Evolutionary conservation across 2,797 vertebrate genomes (phyloP).

Genomic region (Lacerta bilineata): DNA sequence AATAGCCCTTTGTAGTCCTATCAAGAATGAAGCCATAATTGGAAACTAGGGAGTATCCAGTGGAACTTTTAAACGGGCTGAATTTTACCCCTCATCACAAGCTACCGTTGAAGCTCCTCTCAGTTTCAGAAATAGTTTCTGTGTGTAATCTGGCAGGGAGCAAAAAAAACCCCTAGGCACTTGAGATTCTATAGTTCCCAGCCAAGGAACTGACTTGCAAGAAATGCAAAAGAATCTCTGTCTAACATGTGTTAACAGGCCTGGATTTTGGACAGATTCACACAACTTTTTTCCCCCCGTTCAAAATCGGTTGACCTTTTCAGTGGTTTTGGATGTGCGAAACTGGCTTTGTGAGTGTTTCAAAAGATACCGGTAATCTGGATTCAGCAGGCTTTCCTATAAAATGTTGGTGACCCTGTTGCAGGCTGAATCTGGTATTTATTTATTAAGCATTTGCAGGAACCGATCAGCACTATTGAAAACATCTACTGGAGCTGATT

Average conservation of each 20-base stretch:
- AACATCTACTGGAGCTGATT: not conserved
- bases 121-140: not conserved
- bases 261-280: not conserved
- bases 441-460: not conserved
- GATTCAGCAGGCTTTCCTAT: not conserved
- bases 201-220: not conserved
- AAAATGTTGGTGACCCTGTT: not conserved
- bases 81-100: not conserved
- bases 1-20: not conserved
- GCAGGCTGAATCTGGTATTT: not conserved
- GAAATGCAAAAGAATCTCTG: not conserved
- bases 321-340: not conserved
- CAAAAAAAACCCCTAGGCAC: not conserved
- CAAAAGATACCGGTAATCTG: not conserved
- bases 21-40: not conserved
- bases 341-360: not conserved
- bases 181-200: not conserved
- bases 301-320: not conserved
- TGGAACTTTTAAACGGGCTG: not conserved
- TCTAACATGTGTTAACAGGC: not conserved
- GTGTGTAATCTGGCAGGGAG: not conserved
- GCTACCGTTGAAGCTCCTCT: not conserved
- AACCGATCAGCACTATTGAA: not conserved
- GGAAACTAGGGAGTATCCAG: not conserved
- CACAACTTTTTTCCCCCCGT: not conserved